Evolutionary conservation across 53 echinoderm and acorn worm species (phyloP), one percentile per base, ranked within the genome.

Genomic region (Holothuria scabra): DNA sequence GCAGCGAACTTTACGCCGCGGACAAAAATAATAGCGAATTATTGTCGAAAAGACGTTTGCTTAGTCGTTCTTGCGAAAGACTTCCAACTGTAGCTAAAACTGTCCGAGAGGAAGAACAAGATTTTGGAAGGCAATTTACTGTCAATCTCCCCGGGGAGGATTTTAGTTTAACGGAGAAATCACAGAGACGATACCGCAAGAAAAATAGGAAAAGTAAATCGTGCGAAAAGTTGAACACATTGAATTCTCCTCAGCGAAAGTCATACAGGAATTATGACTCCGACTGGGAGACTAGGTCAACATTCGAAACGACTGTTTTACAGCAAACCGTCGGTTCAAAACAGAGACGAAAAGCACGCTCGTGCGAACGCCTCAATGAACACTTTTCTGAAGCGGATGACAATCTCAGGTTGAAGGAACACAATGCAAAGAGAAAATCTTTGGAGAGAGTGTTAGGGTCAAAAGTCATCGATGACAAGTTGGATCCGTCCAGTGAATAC

Each of bases 191-290:
- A 12, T 78, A 78, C 56, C 59, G 78, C 25, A 78, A 78, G 78
- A 78, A 78, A 56, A 78, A 78, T 30, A 26, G 78, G 4, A 78
- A 29, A 30, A 78, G 78, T 32, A 78, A 78, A 52, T 78, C 78
- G 14, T 78, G 78, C 31, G 78, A 78, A 58, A 78, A 78, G 29
- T 30, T 78, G 26, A 78, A 78, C 31, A 28, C 59, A 14, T 57
- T 58, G 56, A 78, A 57, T 78, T 78, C 78, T 13, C 78, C 78
- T 5, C 78, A 78, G 78, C 52, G 31, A 30, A 28, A 78, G 59
- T 78, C 78, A 33, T 78, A 78, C 28, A 56, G 78, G 14, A 78
- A 78, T 32, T 78, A 78, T n/a, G 78, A 78, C 52, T 78, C 78
- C 29, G 78, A 78, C 33, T 78, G 78, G 78, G 78, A 78, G 59